Conservation (phyloP, 2,888 invertebrate genomes). For the Acleris sparsana region DNA sequence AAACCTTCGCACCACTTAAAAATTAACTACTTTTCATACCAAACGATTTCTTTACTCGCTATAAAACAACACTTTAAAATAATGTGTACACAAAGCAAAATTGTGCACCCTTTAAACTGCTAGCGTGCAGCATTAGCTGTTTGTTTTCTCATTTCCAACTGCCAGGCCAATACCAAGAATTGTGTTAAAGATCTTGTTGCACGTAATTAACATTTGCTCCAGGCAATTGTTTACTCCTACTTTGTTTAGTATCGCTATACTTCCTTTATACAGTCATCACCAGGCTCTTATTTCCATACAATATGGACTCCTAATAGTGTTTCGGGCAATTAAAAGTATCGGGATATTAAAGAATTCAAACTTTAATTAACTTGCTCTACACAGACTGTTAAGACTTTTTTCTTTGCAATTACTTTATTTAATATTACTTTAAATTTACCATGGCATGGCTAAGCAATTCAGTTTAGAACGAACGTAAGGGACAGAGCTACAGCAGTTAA, state of each 20-base stretch:
- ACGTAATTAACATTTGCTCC: constrained; percentile 38
- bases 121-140: constrained; percentile 26
- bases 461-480: no score
- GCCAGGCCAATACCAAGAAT: constrained; percentile 20
- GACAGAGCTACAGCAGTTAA: no score
- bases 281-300: no score
- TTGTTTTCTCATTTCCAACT: constrained; percentile 26
- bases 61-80: constrained; percentile 1
- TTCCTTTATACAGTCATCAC: not conserved
- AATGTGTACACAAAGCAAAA: not conserved
- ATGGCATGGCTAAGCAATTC: no score
- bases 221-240: constrained; percentile 42
- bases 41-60: not conserved
- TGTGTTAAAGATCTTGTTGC: constrained; percentile 21
- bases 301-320: no score
- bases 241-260: constrained; percentile 43
- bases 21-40: no score
- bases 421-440: not conserved
- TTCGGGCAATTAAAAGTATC: constrained; percentile 15
- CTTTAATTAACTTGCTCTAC: constrained; percentile 37
- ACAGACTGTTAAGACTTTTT: constrained; percentile 23
- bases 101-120: constrained; percentile 5
- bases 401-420: constrained; percentile 24
- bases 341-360: constrained; percentile 20
- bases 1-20: no score